phyloP scores from a whole-genome alignment of 2,113 vertebrate species.

The Strigops habroptila region DNA sequence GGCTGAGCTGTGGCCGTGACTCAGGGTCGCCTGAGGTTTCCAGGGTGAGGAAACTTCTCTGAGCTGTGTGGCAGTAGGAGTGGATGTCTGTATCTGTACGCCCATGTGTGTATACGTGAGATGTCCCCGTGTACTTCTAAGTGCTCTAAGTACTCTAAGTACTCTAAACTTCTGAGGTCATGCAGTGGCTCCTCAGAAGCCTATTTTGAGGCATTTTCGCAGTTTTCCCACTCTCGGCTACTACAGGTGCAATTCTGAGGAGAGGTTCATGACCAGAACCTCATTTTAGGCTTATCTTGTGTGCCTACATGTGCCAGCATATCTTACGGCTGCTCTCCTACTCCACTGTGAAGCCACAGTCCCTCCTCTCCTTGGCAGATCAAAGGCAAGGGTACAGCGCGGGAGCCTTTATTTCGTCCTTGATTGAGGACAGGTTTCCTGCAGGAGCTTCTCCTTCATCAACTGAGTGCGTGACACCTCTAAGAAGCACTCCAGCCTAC shows the following conservation, averaged over 20 bases:
- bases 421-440: background rate
- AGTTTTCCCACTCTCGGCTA: background rate
- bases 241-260: background rate
- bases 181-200: background rate
- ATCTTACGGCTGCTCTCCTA: background rate
- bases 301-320: background rate
- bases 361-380: background rate
- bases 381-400: background rate
- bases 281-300: background rate
- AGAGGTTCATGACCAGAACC: background rate
- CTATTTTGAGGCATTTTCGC: background rate
- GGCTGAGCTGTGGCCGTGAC: background rate
- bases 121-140: background rate
- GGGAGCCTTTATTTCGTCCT: background rate
- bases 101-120: accelerated
- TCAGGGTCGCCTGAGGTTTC: background rate
- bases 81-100: accelerated
- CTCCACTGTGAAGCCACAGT: background rate
- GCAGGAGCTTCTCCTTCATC: background rate
- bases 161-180: background rate
- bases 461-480: background rate
- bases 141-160: too few species aligned
- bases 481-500: background rate
- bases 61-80: background rate
- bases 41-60: background rate